Evolutionary conservation across 2,888 invertebrate species (phyloP).

Genomic region (Hetaerina titia): DNA sequence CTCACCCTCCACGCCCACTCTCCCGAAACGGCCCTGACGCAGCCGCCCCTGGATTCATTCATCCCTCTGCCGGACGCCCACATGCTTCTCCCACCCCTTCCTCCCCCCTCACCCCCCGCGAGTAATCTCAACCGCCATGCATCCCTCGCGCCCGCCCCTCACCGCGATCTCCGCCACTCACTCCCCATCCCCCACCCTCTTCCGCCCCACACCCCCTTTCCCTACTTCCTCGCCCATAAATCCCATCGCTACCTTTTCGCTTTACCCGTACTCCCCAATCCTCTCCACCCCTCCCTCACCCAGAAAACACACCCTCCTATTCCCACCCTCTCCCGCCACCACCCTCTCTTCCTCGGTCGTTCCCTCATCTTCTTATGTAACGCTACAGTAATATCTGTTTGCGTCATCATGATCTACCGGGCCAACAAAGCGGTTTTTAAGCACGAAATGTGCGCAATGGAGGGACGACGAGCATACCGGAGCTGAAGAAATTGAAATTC

Average conservation of each 20-base stretch:
- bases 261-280: background rate
- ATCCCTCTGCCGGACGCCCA: background rate
- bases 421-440: background rate
- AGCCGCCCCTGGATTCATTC: conserved; percentile 22
- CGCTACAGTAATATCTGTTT: background rate
- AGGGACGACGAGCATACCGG: background rate
- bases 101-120: background rate
- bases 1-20: background rate
- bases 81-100: background rate
- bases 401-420: background rate
- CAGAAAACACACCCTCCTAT: too few relatives aligned
- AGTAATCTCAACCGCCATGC: conserved; percentile 14
- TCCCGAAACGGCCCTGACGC: background rate
- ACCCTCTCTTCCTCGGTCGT: too few relatives aligned
- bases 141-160: background rate
- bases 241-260: too few relatives aligned
- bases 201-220: background rate
- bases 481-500: background rate
- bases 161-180: background rate
- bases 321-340: too few relatives aligned
- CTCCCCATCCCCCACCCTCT: background rate
- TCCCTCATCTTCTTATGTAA: background rate
- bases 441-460: background rate
- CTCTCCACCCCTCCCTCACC: background rate
- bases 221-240: too few relatives aligned